Conservation (phyloP, 2,113 vertebrate genomes). For the Microcebus griseorufus region DNA sequence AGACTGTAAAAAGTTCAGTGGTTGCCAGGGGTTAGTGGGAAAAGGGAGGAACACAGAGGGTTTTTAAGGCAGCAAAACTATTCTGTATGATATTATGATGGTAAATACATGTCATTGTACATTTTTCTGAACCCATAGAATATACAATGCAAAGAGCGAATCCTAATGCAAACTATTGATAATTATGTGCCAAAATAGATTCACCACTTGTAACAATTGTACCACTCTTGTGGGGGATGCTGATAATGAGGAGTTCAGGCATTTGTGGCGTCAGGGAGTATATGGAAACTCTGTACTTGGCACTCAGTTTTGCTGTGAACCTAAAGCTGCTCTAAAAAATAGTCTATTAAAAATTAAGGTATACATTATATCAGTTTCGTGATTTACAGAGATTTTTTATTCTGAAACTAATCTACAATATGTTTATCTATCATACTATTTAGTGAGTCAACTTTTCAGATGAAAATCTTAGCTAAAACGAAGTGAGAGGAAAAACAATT, state of each 20-base stretch:
- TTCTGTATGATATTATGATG: not conserved
- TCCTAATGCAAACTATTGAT: not conserved
- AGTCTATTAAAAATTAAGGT: not conserved
- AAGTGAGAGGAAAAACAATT: not conserved
- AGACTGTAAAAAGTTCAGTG: not conserved
- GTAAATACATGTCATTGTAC: not conserved
- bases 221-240: not conserved
- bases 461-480: not conserved
- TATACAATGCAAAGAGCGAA: not conserved
- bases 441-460: not conserved
- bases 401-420: not conserved
- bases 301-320: not conserved
- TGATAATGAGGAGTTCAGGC: not conserved
- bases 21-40: not conserved
- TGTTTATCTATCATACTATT: not conserved
- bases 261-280: fast-evolving
- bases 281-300: not conserved
- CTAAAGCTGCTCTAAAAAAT: not conserved
- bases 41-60: not conserved
- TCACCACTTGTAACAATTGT: not conserved
- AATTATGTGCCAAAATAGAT: not conserved
- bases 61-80: not conserved
- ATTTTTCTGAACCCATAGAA: not conserved
- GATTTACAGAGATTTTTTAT: not conserved
- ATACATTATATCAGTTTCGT: not conserved